Conservation (phyloP, 2,113 vertebrate species). For the Axis porcinus region DNA sequence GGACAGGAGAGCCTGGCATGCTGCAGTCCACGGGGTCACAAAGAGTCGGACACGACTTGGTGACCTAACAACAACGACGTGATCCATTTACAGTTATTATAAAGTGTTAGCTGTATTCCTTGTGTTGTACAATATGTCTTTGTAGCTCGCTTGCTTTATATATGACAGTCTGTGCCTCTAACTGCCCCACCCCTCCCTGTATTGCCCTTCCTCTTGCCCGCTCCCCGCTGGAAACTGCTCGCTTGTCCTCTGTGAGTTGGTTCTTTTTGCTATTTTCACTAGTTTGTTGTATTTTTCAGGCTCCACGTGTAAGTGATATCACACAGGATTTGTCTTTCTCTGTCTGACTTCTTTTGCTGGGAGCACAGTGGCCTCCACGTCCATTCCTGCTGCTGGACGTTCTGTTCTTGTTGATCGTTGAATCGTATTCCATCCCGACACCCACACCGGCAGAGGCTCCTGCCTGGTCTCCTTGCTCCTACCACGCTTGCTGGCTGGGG, state of each 20-base stretch:
- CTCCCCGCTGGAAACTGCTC: rapidly evolving
- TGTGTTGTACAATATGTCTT: background rate
- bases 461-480: background rate
- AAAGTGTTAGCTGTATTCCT: rapidly evolving
- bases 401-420: background rate
- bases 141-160: background rate
- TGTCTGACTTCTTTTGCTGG: background rate
- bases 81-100: background rate
- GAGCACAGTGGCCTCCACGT: background rate
- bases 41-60: background rate
- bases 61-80: rapidly evolving
- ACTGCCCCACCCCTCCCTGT: background rate
- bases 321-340: background rate
- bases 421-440: background rate
- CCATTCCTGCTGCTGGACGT: background rate
- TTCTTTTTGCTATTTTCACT: background rate
- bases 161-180: background rate
- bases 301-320: background rate
- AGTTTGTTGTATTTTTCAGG: background rate
- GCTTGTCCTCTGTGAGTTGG: background rate
- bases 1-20: background rate
- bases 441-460: rapidly evolving
- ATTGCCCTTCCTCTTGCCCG: background rate
- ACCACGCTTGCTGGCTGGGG: rapidly evolving
- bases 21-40: background rate